A percentile compares a stretch with the other conserved stretches of the same genome.
phyloP scores from a whole-genome alignment of 2,797 vertebrate species.

The Lates japonicus region DNA sequence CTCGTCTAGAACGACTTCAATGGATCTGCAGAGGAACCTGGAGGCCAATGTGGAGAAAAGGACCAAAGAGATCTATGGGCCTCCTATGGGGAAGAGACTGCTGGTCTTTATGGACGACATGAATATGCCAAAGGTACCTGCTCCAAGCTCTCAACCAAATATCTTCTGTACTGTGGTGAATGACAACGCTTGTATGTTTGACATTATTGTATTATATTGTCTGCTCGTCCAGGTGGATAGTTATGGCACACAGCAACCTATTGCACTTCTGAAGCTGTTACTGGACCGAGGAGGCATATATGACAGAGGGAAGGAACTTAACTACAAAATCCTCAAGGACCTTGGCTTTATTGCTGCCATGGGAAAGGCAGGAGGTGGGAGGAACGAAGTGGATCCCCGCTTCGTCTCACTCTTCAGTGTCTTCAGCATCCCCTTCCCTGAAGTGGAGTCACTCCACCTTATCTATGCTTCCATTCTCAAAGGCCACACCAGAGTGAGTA shows the following conservation, averaged over 20 bases:
- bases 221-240: slow-evolving; percentile 89
- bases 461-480: slow-evolving; percentile 95
- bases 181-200: background rate
- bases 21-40: slow-evolving; percentile 96
- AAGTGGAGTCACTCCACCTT: slow-evolving; percentile 89
- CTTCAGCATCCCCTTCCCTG: slow-evolving; percentile 93
- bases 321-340: slow-evolving; percentile 93
- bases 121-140: slow-evolving; percentile 95
- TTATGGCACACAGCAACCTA: slow-evolving; percentile 97
- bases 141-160: background rate
- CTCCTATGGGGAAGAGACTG: slow-evolving; percentile 94
- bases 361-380: slow-evolving; percentile 96
- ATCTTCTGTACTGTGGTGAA: background rate
- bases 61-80: slow-evolving; percentile 94
- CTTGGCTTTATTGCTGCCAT: slow-evolving; percentile 95
- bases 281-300: slow-evolving; percentile 94
- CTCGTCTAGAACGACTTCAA: slow-evolving; percentile 96
- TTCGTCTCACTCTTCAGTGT: slow-evolving; percentile 95
- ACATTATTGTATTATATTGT: slow-evolving; percentile 17
- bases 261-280: slow-evolving; percentile 94
- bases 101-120: slow-evolving; percentile 97
- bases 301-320: slow-evolving; percentile 94
- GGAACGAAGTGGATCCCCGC: slow-evolving; percentile 94
- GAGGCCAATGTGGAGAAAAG: slow-evolving; percentile 96
- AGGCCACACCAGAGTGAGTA: slow-evolving; percentile 92